Conservation (phyloP, 2,113 vertebrate genomes). For the Pelodiscus sinensis region DNA sequence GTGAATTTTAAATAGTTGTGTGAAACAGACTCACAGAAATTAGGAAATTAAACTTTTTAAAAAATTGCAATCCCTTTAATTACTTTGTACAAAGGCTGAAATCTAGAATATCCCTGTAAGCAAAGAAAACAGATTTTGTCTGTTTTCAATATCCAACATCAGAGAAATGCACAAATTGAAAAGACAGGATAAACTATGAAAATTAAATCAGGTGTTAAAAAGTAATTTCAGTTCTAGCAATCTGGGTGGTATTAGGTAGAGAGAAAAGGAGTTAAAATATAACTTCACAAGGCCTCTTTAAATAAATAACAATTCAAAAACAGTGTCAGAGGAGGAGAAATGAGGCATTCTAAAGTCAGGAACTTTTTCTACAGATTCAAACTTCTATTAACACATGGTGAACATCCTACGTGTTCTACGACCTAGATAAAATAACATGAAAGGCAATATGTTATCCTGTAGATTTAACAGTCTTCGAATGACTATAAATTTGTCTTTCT, state of each 20-base stretch:
- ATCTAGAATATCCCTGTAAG: conserved; percentile 33
- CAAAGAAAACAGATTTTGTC: background rate
- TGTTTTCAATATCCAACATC: conserved; percentile 25
- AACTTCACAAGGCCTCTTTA: background rate
- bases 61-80: background rate
- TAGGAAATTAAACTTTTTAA: background rate
- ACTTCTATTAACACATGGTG: background rate
- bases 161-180: background rate
- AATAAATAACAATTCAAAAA: background rate
- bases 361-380: background rate
- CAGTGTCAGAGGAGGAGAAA: background rate
- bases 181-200: conserved; percentile 3
- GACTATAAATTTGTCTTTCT: background rate
- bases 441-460: background rate
- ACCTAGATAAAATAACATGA: background rate
- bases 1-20: background rate
- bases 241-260: background rate
- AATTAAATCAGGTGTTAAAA: conserved; percentile 15
- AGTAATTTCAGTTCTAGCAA: background rate
- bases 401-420: background rate
- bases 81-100: background rate
- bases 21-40: background rate
- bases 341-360: background rate
- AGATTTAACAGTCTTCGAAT: background rate
- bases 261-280: too few relatives aligned